Percentiles rank a stretch among this genome's conserved stretches.
These are phyloP conservation scores for Brachystomella parvula DNA, from an alignment of 1,140 invertebrate genomes.

Conservation along the genomic window DNA sequence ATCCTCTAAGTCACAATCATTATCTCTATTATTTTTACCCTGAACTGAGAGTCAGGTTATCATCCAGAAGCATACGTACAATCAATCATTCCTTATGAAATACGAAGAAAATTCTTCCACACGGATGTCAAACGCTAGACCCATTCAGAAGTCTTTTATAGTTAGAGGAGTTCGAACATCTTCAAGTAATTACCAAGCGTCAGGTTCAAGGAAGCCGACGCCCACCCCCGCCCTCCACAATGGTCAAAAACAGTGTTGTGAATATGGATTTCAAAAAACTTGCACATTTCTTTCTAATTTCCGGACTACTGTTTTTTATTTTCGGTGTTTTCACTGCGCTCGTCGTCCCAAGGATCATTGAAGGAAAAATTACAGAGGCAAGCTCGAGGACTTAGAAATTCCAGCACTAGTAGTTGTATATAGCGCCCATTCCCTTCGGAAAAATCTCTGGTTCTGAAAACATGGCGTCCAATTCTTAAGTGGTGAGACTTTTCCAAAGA, in stretches of 20 bases:
- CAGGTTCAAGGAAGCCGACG: neutral
- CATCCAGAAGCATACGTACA: neutral
- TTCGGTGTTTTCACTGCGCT: neutral
- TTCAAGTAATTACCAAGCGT: neutral
- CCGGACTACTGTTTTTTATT: neutral
- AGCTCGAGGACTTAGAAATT: too few relatives aligned
- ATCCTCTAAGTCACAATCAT: too few relatives aligned
- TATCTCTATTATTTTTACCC: conserved; percentile 2
- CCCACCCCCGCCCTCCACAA: neutral
- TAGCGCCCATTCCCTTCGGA: neutral
- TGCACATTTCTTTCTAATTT: neutral
- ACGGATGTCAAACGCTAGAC: too few relatives aligned
- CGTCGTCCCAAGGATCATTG: neutral
- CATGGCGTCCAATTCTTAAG: neutral
- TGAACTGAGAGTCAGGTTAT: neutral
- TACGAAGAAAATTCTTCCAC: neutral
- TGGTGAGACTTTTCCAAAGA: neutral
- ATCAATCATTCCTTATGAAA: neutral
- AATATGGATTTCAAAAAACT: neutral
- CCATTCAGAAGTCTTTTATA: neutral
- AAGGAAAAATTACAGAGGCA: conserved; percentile 1
- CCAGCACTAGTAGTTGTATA: neutral
- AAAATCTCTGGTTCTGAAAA: neutral
- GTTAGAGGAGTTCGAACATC: neutral
- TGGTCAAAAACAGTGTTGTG: neutral